These are phyloP conservation scores for Battus philenor DNA, from an alignment of 1,140 invertebrate genomes.

Conservation along the genomic window DNA sequence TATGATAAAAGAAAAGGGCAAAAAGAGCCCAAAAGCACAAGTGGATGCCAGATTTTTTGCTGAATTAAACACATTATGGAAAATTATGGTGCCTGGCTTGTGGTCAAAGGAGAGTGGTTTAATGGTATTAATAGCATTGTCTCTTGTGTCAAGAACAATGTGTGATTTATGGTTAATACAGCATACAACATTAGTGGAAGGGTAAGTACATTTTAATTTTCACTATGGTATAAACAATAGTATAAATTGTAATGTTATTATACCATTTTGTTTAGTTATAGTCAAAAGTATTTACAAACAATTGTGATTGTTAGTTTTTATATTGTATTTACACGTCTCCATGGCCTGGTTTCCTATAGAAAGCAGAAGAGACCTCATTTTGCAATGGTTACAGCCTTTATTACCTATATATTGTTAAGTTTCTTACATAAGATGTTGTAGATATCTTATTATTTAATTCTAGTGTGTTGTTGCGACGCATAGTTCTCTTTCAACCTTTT, in stretches of 20 bases:
- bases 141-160: constrained; percentile 90
- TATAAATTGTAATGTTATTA: not conserved
- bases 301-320: too few relatives aligned
- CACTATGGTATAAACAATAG: not conserved
- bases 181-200: constrained; percentile 94
- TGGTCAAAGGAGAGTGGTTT: constrained; percentile 86
- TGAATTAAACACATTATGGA: constrained; percentile 85
- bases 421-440: too few relatives aligned
- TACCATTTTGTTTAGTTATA: too few relatives aligned
- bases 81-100: constrained; percentile 89
- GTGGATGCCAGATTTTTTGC: constrained; percentile 90
- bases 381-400: too few relatives aligned
- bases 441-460: too few relatives aligned
- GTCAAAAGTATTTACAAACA: too few relatives aligned
- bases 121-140: constrained; percentile 86
- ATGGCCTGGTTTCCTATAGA: too few relatives aligned
- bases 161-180: constrained; percentile 99
- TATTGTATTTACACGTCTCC: too few relatives aligned
- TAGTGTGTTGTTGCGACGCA: too few relatives aligned
- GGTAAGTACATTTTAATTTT: constrained; percentile 74
- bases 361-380: too few relatives aligned
- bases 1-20: constrained; percentile 83
- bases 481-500: too few relatives aligned
- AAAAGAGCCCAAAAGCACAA: constrained; percentile 84
- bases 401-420: too few relatives aligned